A percentile compares a stretch with the other conserved stretches of the same genome.
Conservation (phyloP, 2,113 vertebrate species). For the Ramphastos sulfuratus region DNA sequence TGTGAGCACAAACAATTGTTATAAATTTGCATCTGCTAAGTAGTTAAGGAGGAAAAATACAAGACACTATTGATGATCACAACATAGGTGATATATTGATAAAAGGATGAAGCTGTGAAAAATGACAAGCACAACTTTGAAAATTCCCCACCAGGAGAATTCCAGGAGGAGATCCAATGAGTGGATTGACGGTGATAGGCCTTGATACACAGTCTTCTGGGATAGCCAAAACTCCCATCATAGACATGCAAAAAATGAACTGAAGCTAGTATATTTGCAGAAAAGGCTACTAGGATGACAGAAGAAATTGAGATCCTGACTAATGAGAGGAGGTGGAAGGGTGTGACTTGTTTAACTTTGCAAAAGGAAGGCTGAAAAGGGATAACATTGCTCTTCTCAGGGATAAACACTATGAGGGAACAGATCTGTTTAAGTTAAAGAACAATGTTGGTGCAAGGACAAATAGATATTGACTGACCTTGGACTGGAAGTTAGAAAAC, state of each 20-base stretch:
- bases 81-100: background rate
- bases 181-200: fast-evolving
- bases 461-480: slow-evolving; percentile 16
- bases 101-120: background rate
- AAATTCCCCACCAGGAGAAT: background rate
- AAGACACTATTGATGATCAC: background rate
- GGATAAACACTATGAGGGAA: slow-evolving; percentile 12
- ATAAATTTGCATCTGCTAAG: background rate
- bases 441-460: slow-evolving; percentile 50
- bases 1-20: background rate
- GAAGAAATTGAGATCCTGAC: background rate
- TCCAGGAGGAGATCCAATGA: background rate
- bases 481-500: background rate
- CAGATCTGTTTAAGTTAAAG: slow-evolving; percentile 40
- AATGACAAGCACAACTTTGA: background rate
- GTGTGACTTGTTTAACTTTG: slow-evolving; percentile 19
- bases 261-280: background rate
- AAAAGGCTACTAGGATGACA: background rate
- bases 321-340: background rate
- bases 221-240: background rate
- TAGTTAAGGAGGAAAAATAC: background rate
- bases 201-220: background rate
- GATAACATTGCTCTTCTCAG: background rate
- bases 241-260: background rate
- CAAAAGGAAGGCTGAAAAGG: slow-evolving; percentile 16